phyloP scores from a whole-genome alignment of 1,140 invertebrate species.

The Melipona quadrifasciata region DNA sequence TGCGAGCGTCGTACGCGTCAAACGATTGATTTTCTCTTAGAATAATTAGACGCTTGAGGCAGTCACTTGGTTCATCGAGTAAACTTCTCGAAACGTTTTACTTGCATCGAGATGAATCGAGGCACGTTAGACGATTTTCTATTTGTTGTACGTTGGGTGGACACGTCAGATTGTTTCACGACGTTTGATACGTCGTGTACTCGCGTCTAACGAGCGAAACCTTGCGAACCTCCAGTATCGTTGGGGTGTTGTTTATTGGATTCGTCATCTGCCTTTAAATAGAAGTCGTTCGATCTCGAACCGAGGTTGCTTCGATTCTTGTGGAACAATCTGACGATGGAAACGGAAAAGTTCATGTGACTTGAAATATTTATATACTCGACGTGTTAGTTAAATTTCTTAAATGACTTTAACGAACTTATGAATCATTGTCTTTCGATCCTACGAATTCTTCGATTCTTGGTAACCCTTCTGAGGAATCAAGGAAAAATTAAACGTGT shows the following conservation, averaged over 20 bases:
- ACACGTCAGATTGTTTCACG: neutral
- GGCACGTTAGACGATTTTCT: neutral
- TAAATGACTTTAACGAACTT: neutral
- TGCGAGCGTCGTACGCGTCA: neutral
- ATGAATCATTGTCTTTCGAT: neutral
- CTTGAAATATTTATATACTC: neutral
- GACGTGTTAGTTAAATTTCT: neutral
- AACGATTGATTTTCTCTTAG: neutral
- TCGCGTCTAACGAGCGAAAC: neutral
- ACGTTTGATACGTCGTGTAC: neutral
- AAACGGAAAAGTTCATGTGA: neutral
- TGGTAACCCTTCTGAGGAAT: neutral
- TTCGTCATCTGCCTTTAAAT: neutral
- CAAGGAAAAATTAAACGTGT: neutral
- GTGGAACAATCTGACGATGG: neutral
- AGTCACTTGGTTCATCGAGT: neutral
- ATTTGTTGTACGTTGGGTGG: slow-evolving; percentile 8
- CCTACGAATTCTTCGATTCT: neutral
- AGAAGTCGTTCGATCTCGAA: neutral
- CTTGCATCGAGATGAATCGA: neutral
- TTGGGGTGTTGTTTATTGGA: neutral
- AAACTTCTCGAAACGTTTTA: neutral
- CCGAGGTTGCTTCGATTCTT: neutral
- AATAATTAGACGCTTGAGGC: neutral
- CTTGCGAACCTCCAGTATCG: neutral